Evolutionary conservation across 2,113 vertebrate species (phyloP), one percentile per base, ranked within the genome.

Genomic region (Pseudorasbora parva): DNA sequence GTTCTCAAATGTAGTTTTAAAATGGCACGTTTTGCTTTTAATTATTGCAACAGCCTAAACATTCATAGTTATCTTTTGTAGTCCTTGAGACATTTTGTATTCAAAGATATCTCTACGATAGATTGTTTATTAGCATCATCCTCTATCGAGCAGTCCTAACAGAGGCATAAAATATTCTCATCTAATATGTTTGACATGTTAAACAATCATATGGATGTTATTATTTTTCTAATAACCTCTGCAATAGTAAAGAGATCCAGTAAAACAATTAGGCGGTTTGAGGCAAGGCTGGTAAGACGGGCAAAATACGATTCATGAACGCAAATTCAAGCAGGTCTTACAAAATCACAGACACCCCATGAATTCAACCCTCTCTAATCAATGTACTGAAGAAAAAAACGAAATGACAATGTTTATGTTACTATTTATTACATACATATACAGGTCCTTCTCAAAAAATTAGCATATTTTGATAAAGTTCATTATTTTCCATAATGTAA

Each of bases 51-150:
- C 21, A 71, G 41, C 21, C 68, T 45, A 45, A 71, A 71, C 41
- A 71, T 43, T 45, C 37, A 41, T 45, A 10, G 30, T 54, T 54
- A 21, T 17, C 25, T 17, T 33, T 74, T 5, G 4, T 21, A 14
- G 57, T 60, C 74, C 74, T 57, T 78, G 75, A 78, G 37, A 71
- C 1, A 23, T 23, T 71, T 71, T 45, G 19, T 37, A 6, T 71
- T 43, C 37, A 43, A 2, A n/a, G n/a, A 71, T 14, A 43, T 37
- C 64, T 37, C 17, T 19, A 8, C 1, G 1, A 37, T 19, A 68
- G 30, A 66, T 37, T 68, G 49, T 21, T 21, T 68, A 6, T n/a
- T 7, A 1, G 21, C 11, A 1, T 23, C 68, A 8, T 71, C n/a
- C 75, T 78, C 60, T 56, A 78, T 25, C 3, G 0, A 45, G 2